Percentiles rank a stretch among this genome's conserved stretches.
phyloP scores from a whole-genome alignment of 2,797 vertebrate species.

The Pelobates cultripes region DNA sequence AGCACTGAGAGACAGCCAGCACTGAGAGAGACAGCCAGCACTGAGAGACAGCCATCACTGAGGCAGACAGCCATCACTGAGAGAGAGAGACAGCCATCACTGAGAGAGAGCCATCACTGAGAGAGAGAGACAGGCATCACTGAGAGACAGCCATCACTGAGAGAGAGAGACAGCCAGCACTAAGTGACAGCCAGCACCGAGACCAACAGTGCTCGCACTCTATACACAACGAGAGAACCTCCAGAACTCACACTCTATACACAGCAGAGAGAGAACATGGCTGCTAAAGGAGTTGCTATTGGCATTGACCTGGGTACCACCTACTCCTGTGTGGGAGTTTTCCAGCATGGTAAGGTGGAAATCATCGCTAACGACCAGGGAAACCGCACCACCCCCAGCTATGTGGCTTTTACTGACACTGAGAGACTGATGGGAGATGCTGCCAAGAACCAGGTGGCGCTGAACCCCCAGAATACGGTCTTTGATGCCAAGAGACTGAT shows the following conservation, averaged over 20 bases:
- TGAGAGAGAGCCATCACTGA: neutral
- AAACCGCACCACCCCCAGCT: constrained; percentile 55
- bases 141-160: neutral
- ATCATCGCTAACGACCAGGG: constrained; percentile 37
- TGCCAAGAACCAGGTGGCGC: constrained; percentile 52
- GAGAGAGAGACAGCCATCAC: no score
- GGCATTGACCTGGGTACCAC: constrained; percentile 42
- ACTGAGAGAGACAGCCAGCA: no score
- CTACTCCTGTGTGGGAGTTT: constrained; percentile 34
- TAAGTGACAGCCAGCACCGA: neutral
- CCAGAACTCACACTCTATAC: constrained; percentile 8
- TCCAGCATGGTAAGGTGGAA: constrained; percentile 38
- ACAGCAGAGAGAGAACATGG: neutral
- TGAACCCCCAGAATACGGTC: constrained; percentile 47
- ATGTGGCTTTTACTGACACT: constrained; percentile 52
- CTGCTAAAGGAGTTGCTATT: constrained; percentile 10
- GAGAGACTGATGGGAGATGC: constrained; percentile 52
- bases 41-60: neutral
- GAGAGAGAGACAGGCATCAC: neutral
- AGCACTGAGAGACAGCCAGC: no score
- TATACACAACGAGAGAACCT: neutral
- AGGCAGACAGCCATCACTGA: neutral
- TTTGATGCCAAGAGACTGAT: constrained; percentile 31
- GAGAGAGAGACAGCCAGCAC: neutral
- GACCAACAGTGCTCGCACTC: neutral